Conservation (phyloP, 2,888 invertebrate species). For the Trissolcus brochymenae region DNA sequence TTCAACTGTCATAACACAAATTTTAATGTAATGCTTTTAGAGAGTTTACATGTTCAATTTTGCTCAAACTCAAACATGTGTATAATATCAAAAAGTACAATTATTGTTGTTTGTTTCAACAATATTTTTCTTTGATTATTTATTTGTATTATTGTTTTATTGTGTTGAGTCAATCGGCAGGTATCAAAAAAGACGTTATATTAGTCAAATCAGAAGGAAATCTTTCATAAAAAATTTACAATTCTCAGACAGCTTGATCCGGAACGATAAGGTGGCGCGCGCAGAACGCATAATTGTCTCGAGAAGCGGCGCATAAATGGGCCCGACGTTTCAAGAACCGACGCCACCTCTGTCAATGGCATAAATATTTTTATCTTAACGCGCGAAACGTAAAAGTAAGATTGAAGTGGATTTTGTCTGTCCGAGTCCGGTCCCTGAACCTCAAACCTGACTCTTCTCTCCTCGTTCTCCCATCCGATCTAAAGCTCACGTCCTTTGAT, state of each 20-base stretch:
- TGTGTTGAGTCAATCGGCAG: too few species aligned
- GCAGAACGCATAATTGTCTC: conserved; percentile 34
- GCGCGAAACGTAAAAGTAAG: conserved; percentile 48
- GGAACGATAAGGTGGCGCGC: conserved; percentile 4
- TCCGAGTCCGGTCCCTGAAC: conserved; percentile 51
- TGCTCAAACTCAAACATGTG: too few species aligned
- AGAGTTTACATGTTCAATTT: too few species aligned
- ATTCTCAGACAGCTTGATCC: not conserved
- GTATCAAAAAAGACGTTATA: too few species aligned
- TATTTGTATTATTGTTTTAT: too few species aligned
- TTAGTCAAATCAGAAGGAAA: too few species aligned
- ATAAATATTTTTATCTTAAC: conserved; percentile 54
- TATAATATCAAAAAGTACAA: too few species aligned
- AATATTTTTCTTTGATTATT: too few species aligned
- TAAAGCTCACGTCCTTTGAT: conserved; percentile 63
- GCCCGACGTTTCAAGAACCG: conserved; percentile 27
- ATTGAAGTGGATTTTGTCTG: conserved; percentile 23
- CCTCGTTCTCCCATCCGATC: conserved; percentile 55
- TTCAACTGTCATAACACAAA: conserved; percentile 7
- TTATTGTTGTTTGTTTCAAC: too few species aligned
- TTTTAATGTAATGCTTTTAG: conserved; percentile 3
- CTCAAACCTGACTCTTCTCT: conserved; percentile 44
- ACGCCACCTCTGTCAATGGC: conserved; percentile 48
- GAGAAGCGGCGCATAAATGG: conserved; percentile 12
- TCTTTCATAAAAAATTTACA: too few species aligned